Percentiles rank a stretch among this genome's conserved stretches.
Evolutionary conservation across 2,888 invertebrate genomes (phyloP).

Genomic region (Nasonovia ribisnigri): DNA sequence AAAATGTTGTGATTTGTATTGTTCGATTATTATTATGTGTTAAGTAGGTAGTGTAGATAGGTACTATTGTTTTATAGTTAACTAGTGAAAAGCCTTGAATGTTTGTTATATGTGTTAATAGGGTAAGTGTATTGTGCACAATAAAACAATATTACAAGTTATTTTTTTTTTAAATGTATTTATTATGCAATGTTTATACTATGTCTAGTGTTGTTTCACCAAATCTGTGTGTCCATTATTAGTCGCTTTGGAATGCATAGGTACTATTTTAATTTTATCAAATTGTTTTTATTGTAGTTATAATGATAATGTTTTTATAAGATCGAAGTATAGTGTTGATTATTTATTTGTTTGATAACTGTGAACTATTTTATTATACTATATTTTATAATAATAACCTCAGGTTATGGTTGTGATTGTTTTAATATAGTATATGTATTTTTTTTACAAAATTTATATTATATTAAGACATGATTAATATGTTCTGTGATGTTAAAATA

Average conservation of each 20-base stretch:
- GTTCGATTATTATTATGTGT: background rate
- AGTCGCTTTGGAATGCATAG: background rate
- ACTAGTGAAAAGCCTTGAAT: background rate
- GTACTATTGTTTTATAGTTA: slow-evolving; percentile 20
- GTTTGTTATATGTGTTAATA: background rate
- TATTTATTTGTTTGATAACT: slow-evolving; percentile 33
- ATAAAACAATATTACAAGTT: background rate
- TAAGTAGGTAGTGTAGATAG: background rate
- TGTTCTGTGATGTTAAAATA: slow-evolving; percentile 57
- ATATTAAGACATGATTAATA: slow-evolving; percentile 43
- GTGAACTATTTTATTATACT: slow-evolving; percentile 37
- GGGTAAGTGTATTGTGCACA: slow-evolving; percentile 14
- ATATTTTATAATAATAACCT: slow-evolving; percentile 53
- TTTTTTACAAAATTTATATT: slow-evolving; percentile 54
- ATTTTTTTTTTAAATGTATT: slow-evolving; percentile 6
- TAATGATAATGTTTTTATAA: slow-evolving; percentile 2
- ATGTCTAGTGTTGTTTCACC: slow-evolving; percentile 12
- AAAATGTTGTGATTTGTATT: slow-evolving; percentile 32
- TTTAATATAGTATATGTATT: slow-evolving; percentile 54
- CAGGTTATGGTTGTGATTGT: slow-evolving; percentile 55
- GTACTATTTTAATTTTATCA: slow-evolving; percentile 13
- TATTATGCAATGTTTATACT: background rate
- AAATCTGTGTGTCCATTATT: background rate
- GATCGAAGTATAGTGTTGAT: slow-evolving; percentile 2
- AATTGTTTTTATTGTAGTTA: slow-evolving; percentile 5